These are phyloP conservation scores for Egretta garzetta DNA, from an alignment of 2,113 vertebrate species.

Conservation along the genomic window DNA sequence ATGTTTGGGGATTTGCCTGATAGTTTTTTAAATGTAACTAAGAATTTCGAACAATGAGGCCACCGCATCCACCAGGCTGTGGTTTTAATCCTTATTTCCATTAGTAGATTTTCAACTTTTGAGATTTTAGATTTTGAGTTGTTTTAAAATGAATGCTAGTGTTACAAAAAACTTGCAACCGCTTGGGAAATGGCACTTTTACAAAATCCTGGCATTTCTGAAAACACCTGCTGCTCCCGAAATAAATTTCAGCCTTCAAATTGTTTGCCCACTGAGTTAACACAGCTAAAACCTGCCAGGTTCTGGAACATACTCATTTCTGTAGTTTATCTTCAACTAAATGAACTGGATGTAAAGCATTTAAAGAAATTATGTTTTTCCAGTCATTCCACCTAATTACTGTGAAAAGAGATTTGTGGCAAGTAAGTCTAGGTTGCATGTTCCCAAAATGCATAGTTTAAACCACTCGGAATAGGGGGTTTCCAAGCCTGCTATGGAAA, in stretches of 20 bases:
- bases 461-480: neutral
- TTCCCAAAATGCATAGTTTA: neutral
- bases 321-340: slow-evolving; percentile 17
- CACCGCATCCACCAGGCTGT: rapidly evolving
- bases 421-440: neutral
- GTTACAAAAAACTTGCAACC: neutral
- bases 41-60: neutral
- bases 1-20: neutral
- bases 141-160: neutral
- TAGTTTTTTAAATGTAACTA: neutral
- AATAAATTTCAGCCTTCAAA: slow-evolving; percentile 33
- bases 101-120: neutral
- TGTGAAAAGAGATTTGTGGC: neutral
- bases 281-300: slow-evolving; percentile 11
- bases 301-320: neutral
- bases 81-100: neutral
- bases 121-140: neutral
- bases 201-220: slow-evolving; percentile 26
- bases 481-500: neutral
- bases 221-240: neutral
- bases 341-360: neutral
- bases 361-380: neutral
- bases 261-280: slow-evolving; percentile 38
- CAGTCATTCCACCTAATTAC: neutral
- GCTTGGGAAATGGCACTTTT: neutral